These are phyloP conservation scores for Willowsia nigromaculata DNA, from an alignment of 2,888 invertebrate species.

Conservation along the genomic window DNA sequence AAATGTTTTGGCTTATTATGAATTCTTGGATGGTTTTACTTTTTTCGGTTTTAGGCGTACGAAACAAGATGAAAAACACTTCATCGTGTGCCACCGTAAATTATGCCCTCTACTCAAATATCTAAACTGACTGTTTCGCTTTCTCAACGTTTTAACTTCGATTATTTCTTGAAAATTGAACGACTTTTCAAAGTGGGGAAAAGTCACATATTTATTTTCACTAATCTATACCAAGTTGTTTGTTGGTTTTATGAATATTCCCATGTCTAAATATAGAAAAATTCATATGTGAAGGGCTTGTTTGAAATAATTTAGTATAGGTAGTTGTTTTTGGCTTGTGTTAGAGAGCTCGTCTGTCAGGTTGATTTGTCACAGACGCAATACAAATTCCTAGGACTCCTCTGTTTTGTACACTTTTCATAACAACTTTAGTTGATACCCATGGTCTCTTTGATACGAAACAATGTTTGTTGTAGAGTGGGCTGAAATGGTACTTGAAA, in stretches of 20 bases:
- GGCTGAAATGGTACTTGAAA: slow-evolving; percentile 12
- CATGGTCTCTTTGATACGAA: not conserved
- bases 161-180: slow-evolving; percentile 7
- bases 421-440: not conserved
- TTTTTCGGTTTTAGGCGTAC: no score
- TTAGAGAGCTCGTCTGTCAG: not conserved
- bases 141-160: not conserved
- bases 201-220: not conserved
- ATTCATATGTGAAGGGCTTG: not conserved
- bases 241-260: slow-evolving; percentile 29
- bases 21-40: no score
- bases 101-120: not conserved
- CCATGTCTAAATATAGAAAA: slow-evolving; percentile 27
- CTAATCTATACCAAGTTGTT: not conserved
- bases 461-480: not conserved
- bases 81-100: not conserved
- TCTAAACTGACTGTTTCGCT: not conserved
- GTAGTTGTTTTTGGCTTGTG: not conserved
- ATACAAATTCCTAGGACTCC: slow-evolving; percentile 9
- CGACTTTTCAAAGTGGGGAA: not conserved
- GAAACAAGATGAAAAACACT: not conserved
- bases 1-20: no score
- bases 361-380: not conserved
- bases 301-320: not conserved
- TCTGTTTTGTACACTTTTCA: not conserved